Conservation (phyloP, 2,888 invertebrate species). For the Mellilla xanthometata region DNA sequence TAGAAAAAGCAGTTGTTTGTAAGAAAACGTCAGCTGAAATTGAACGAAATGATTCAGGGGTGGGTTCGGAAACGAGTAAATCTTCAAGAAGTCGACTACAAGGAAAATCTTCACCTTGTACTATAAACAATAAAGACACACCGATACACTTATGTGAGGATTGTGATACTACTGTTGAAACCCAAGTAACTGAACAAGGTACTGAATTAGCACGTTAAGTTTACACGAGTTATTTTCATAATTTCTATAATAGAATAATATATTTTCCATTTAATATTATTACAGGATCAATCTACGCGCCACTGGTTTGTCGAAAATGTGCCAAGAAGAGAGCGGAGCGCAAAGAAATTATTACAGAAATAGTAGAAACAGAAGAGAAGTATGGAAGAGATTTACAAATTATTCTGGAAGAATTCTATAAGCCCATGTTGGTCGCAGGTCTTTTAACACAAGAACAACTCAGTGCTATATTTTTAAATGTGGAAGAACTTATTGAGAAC, state of each 20-base stretch:
- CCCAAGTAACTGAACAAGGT: conserved; percentile 87
- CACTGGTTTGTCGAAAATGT: conserved; percentile 93
- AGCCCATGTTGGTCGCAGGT: conserved; percentile 96
- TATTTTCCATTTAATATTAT: conserved; percentile 4
- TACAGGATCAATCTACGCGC: conserved; percentile 87
- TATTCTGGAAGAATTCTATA: conserved; percentile 95
- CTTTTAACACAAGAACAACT: conserved; percentile 95
- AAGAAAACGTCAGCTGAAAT: conserved; percentile 88
- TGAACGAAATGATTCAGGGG: conserved; percentile 96
- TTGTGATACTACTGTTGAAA: conserved; percentile 91
- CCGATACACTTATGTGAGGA: conserved; percentile 91
- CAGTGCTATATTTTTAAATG: conserved; percentile 95
- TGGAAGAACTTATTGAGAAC: conserved; percentile 95
- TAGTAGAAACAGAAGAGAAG: conserved; percentile 97
- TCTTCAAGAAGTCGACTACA: conserved; percentile 90
- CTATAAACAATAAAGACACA: conserved; percentile 79
- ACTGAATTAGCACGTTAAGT: conserved; percentile 8
- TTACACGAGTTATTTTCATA: background rate
- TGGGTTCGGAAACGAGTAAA: conserved; percentile 95
- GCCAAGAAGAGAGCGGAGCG: conserved; percentile 93
- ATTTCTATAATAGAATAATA: background rate
- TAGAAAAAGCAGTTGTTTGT: conserved; percentile 79
- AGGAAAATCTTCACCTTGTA: conserved; percentile 78
- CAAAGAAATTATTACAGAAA: conserved; percentile 96
- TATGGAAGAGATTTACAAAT: conserved; percentile 96